These are phyloP conservation scores for Microctenopoma stevenorrisi DNA, from an alignment of 2,797 vertebrate species.

Conservation along the genomic window DNA sequence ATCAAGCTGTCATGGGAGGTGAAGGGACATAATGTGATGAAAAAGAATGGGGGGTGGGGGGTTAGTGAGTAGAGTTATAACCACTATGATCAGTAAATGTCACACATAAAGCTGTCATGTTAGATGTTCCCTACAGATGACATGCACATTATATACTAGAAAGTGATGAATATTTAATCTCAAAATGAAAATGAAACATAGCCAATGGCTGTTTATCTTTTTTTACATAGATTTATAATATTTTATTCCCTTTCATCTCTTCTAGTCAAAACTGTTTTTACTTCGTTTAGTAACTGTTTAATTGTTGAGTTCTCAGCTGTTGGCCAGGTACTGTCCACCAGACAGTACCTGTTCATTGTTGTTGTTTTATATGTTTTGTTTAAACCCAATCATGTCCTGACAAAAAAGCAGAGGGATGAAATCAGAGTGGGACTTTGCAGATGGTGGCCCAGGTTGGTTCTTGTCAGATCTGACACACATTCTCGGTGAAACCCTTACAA, in stretches of 20 bases:
- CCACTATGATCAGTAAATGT: conserved; percentile 38
- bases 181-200: conserved; percentile 7
- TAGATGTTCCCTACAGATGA: not conserved
- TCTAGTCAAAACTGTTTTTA: conserved; percentile 2
- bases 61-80: conserved; percentile 17
- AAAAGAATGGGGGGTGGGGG: conserved; percentile 25
- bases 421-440: conserved; percentile 67
- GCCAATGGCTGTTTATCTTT: conserved; percentile 36
- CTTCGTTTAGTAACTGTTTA: conserved; percentile 44
- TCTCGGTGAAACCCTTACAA: conserved; percentile 71
- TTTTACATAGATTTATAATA: conserved; percentile 27
- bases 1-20: conserved; percentile 64
- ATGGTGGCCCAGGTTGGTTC: conserved; percentile 56
- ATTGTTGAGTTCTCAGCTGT: conserved; percentile 29
- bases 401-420: conserved; percentile 37
- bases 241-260: conserved; percentile 4
- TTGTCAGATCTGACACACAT: conserved; percentile 50
- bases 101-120: conserved; percentile 53
- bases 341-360: not conserved
- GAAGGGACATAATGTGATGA: conserved; percentile 58
- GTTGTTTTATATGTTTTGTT: not conserved
- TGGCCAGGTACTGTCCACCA: conserved; percentile 14
- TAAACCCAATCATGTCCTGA: conserved; percentile 3
- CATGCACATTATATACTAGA: conserved; percentile 24
- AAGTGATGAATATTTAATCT: conserved; percentile 45